Evolutionary conservation across 2,113 vertebrate species (phyloP), one percentile per base, ranked within the genome.

Genomic region (Dendrocopos noguchii): DNA sequence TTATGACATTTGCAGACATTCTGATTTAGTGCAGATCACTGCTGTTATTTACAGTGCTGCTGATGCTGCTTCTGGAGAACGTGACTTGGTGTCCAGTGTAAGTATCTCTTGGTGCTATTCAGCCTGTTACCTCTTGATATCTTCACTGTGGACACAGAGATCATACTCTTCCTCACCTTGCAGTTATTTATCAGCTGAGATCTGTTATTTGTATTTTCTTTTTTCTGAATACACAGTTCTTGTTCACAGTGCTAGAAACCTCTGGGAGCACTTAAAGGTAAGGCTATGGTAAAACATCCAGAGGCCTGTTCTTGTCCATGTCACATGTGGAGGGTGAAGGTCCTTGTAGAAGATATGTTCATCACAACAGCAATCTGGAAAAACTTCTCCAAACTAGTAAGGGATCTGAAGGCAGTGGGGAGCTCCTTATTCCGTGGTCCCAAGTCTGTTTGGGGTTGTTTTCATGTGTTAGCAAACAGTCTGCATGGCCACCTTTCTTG

Each of bases 41-140:
- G 39, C n/a, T 67, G 13, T 36, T 46, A 9, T 53, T 53, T 17
- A 66, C 27, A 55, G 25, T 55, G 53, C 52, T 55, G 52, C 12
- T 25, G 34, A 27, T 39, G 34, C 25, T 44, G 22, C 29, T 64
- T 76, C 42, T 65, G 57, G 7, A 75, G 12, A 64, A n/a, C 25
- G 24, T 0, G 0, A 50, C 33, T 47, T 9, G 5, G 5, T 20
- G 10, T 75, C 63, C 42, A 57, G 34, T 19, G 27, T 11, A 56
- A 67, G 28, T 33, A 39, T 4, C 33, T 59, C 44, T 28, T 46
- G 21, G 33, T 64, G 25, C 16, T 3, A 6, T 70, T 57, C 22
- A 34, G 8, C 15, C 64, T 52, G 17, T 76, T 64, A 46, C 15
- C 60, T 50, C 63, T 80, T 29, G 8, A 52, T 4, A 0, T 47